Percentiles rank a stretch among this genome's conserved stretches.
Evolutionary conservation across 2,113 vertebrate genomes (phyloP).

Genomic region (Forbesichthys agassizii): DNA sequence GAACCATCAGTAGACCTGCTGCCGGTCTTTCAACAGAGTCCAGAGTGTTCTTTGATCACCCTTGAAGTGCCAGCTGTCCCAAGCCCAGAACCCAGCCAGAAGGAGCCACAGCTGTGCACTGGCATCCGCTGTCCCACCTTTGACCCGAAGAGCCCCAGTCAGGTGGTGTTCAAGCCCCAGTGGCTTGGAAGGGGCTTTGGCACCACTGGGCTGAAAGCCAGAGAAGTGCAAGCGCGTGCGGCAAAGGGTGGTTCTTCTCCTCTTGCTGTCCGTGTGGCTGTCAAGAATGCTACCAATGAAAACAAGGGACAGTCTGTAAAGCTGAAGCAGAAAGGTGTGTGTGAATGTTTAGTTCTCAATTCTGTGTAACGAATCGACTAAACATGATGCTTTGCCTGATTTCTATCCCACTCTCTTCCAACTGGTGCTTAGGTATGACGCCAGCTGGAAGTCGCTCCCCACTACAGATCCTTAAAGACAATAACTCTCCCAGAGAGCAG

Average conservation of each 20-base stretch:
- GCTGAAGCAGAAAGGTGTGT: constrained; percentile 72
- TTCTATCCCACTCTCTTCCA: not conserved
- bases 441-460: constrained; percentile 80
- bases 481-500: constrained; percentile 82
- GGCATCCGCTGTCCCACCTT: constrained; percentile 66
- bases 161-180: constrained; percentile 79
- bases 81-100: constrained; percentile 8
- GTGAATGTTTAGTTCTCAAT: not conserved
- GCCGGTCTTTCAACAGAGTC: not conserved
- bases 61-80: not conserved
- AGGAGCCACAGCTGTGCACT: constrained; percentile 2
- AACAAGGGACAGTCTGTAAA: constrained; percentile 67
- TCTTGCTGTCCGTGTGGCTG: constrained; percentile 50
- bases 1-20: constrained; percentile 3
- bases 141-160: constrained; percentile 74
- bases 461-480: constrained; percentile 84
- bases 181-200: constrained; percentile 79
- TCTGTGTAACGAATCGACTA: not conserved
- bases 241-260: constrained; percentile 67
- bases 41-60: not conserved
- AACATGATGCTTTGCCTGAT: not conserved
- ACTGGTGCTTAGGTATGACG: constrained; percentile 43
- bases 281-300: constrained; percentile 62
- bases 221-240: constrained; percentile 49
- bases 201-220: constrained; percentile 57